These are phyloP conservation scores for Conomelus anceps DNA, from an alignment of 2,888 invertebrate genomes.

Conservation along the genomic window DNA sequence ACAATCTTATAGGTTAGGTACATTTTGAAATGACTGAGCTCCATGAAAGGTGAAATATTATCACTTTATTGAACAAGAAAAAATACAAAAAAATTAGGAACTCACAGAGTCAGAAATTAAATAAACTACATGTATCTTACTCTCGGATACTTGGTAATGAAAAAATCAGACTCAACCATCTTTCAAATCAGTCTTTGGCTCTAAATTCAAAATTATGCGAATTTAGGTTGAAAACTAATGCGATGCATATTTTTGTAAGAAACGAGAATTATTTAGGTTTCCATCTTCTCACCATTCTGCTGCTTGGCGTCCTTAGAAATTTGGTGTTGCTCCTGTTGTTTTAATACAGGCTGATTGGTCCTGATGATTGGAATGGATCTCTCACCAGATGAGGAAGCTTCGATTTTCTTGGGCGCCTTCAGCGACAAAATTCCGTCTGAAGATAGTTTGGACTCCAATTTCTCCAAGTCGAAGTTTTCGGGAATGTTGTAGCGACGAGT, in stretches of 20 bases:
- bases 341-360: conserved; percentile 33
- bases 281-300: not conserved
- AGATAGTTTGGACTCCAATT: conserved; percentile 40
- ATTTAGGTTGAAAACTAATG: not conserved
- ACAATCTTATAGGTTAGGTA: too few relatives aligned
- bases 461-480: conserved; percentile 40
- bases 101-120: too few relatives aligned
- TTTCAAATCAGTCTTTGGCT: not conserved
- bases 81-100: not conserved
- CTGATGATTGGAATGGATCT: conserved; percentile 31
- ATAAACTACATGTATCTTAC: too few relatives aligned
- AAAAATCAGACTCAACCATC: not conserved
- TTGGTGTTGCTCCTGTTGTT: conserved; percentile 19
- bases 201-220: not conserved
- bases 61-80: too few relatives aligned
- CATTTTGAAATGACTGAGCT: too few relatives aligned
- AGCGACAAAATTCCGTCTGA: conserved; percentile 41
- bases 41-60: too few relatives aligned
- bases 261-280: not conserved
- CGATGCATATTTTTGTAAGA: not conserved
- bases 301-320: not conserved
- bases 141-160: not conserved
- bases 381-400: not conserved
- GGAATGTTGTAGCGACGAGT: conserved; percentile 43
- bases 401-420: conserved; percentile 24